phyloP scores from a whole-genome alignment of 2,888 invertebrate genomes.

The Cephus nigrinus region DNA sequence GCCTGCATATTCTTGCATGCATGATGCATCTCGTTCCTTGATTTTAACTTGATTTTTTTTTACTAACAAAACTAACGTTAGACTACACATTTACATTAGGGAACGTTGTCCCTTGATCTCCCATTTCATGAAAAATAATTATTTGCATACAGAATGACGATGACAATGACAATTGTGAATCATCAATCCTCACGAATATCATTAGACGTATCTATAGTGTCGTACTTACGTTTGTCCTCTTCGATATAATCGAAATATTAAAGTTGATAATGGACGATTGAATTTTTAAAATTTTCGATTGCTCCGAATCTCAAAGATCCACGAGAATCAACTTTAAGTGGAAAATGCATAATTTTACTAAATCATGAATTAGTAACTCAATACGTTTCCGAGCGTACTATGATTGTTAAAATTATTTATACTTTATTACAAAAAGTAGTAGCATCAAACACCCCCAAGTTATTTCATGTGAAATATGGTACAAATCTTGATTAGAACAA shows the following conservation, averaged over 20 bases:
- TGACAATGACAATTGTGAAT: background rate
- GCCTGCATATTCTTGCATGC: background rate
- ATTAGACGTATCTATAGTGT: background rate
- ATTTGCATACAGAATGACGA: background rate
- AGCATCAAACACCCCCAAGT: background rate
- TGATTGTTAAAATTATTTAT: background rate
- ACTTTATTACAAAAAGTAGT: background rate
- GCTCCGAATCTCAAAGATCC: background rate
- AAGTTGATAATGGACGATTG: background rate
- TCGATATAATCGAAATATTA: background rate
- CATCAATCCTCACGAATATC: background rate
- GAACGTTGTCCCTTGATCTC: background rate
- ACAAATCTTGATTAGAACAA: background rate
- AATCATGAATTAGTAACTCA: background rate
- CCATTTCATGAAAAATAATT: background rate
- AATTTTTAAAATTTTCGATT: background rate
- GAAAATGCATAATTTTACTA: background rate
- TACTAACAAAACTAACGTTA: background rate
- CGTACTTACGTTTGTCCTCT: background rate
- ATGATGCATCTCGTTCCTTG: background rate
- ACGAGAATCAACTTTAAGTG: background rate
- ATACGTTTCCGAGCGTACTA: background rate
- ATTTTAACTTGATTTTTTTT: background rate
- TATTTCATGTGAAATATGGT: background rate
- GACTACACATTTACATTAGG: background rate